Conservation (phyloP, 1,140 invertebrate genomes). For the Papilio dardanus region DNA sequence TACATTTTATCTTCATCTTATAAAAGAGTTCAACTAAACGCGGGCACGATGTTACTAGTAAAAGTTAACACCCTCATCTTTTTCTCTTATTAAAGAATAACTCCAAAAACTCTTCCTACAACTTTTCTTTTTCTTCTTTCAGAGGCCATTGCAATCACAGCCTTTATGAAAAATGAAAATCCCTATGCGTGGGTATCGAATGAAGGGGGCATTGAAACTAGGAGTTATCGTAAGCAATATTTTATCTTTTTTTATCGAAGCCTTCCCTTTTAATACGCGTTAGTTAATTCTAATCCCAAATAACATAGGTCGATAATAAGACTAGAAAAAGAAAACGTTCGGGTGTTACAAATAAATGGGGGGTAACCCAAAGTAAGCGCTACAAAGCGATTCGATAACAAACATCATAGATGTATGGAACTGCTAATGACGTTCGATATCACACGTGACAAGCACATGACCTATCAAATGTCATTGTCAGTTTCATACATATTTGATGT, state of each 20-base stretch:
- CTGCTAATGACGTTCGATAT: too few relatives aligned
- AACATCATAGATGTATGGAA: too few relatives aligned
- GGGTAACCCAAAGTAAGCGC: too few relatives aligned
- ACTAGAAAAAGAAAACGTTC: background rate
- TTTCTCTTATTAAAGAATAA: background rate
- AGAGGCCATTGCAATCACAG: constrained; percentile 38
- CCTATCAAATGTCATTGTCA: too few relatives aligned
- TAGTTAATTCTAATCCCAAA: background rate
- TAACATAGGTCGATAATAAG: too few relatives aligned
- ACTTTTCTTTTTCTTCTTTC: constrained; percentile 34
- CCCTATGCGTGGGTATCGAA: constrained; percentile 35
- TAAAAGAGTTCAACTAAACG: too few relatives aligned
- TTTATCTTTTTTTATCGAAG: background rate
- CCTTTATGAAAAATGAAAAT: constrained; percentile 40
- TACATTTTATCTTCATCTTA: too few relatives aligned
- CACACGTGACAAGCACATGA: too few relatives aligned
- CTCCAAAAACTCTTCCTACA: background rate
- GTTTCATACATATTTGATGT: too few relatives aligned
- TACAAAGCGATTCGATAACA: too few relatives aligned
- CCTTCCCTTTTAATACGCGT: background rate
- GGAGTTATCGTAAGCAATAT: constrained; percentile 30
- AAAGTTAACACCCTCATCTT: too few relatives aligned
- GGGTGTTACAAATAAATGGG: background rate
- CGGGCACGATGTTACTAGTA: too few relatives aligned
- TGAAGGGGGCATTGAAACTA: constrained; percentile 29